phyloP scores from a whole-genome alignment of 2,888 invertebrate genomes.

The Microplitis manilae region DNA sequence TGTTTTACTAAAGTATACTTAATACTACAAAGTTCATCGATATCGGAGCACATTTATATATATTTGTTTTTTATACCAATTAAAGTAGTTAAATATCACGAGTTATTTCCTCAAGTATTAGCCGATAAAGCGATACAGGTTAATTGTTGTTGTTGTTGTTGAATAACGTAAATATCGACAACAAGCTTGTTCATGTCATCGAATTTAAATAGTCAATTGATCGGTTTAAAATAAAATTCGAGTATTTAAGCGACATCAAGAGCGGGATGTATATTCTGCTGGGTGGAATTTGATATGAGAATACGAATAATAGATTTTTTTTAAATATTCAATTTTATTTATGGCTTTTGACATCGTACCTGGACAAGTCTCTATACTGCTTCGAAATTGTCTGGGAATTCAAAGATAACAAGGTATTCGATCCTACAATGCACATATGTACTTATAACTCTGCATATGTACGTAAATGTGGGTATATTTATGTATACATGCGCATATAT shows the following conservation, averaged over 20 bases:
- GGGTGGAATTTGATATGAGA: not conserved
- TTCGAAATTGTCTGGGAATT: not conserved
- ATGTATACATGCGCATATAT: not conserved
- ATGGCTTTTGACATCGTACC: not conserved
- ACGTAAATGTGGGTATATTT: not conserved
- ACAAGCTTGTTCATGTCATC: not conserved
- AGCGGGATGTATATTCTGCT: not conserved
- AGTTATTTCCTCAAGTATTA: not conserved
- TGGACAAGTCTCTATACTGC: not conserved
- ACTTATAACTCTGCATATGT: not conserved
- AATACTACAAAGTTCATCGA: not conserved
- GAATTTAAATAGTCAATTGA: not conserved
- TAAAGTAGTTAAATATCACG: not conserved
- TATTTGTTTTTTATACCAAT: not conserved
- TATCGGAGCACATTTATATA: not conserved
- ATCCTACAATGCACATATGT: not conserved
- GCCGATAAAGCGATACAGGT: not conserved
- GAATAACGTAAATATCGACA: not conserved
- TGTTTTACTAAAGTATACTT: not conserved
- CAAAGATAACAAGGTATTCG: constrained; percentile 8
- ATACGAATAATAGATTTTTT: not conserved
- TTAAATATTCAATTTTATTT: not conserved
- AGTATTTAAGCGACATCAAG: not conserved
- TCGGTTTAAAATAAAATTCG: not conserved
- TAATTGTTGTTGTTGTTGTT: not conserved